Base-by-base conservation (phyloP, 2,113 vertebrate species). In the Percina caprodes region DNA sequence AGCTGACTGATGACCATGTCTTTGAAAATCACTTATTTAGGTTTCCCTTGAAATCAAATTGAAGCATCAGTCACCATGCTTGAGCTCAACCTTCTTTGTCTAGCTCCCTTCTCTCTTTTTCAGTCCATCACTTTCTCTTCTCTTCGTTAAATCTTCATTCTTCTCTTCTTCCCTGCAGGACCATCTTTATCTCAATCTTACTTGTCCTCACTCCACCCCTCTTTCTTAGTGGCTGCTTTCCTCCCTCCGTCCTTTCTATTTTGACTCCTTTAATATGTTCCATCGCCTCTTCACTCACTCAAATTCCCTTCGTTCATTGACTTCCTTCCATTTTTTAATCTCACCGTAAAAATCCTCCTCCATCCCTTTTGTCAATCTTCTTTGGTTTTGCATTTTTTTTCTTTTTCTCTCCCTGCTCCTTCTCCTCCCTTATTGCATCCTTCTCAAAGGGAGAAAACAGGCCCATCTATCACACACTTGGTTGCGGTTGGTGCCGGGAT, bases 391-490 rank as follows among this genome's bases (percentile, higher is more conserved):
- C 42, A 48, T 15, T 21, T 65, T 21, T 21, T 63, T 66, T 61
- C 70, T 61, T 69, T 69, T 35, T 66, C 46, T 42, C 24, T 55
- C 11, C 42, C 46, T 55, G 12, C 33, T 55, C 49, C 3, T 42
- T 33, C 58, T 49, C 18, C 18, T 24, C 9, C 55, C 11, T 18
- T 45, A 2, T 10, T 42, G 9, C 46, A 23, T 55, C 42, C 24
- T 51, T 60, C 39, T 65, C n/a, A 2, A n/a, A 30, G 6, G 18
- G 23, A 42, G 58, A 66, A 67, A 80, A 80, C 62, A 60, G 0
- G 19, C 68, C 48, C 26, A 82, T 82, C 69, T 49, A 68, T 86
- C 70, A 83, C 42, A 54, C 26, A 33, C 23, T 65, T 76, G 56
- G 54, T 18, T 84, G 70, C 48, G 49, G 72, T 59, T 80, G 15